Evolutionary conservation across 2,888 invertebrate genomes (phyloP).

Genomic region (Napeogenes inachia): DNA sequence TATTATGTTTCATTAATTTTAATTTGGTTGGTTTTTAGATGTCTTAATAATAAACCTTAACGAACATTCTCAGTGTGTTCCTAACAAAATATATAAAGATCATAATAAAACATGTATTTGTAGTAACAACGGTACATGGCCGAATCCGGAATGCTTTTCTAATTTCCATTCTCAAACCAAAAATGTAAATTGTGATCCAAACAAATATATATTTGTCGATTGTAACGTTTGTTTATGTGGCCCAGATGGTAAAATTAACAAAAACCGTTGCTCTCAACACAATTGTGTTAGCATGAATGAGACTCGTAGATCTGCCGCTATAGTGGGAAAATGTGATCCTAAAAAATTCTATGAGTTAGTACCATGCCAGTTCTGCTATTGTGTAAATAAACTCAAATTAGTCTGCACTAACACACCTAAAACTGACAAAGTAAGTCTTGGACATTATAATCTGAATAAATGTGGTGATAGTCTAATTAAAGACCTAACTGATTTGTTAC

Average conservation of each 20-base stretch:
- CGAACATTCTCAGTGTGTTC: conserved; percentile 34
- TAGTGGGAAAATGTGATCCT: conserved; percentile 45
- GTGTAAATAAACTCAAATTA: conserved; percentile 49
- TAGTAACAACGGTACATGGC: conserved; percentile 48
- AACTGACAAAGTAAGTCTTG: conserved; percentile 38
- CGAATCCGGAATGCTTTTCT: conserved; percentile 41
- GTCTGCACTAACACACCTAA: conserved; percentile 48
- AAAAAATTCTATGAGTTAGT: conserved; percentile 57
- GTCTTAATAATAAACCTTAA: not conserved
- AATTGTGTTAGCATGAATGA: conserved; percentile 33
- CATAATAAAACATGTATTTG: conserved; percentile 48
- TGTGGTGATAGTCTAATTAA: conserved; percentile 42
- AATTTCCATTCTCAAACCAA: conserved; percentile 15
- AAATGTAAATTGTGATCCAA: conserved; percentile 42
- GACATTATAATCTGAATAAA: conserved; percentile 44
- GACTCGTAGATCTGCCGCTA: conserved; percentile 27
- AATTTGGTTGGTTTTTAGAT: not conserved
- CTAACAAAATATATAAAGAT: conserved; percentile 43
- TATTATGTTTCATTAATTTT: not conserved
- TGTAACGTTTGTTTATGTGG: conserved; percentile 60
- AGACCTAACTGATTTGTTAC: conserved; percentile 21
- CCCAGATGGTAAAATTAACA: conserved; percentile 41
- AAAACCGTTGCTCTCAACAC: conserved; percentile 51
- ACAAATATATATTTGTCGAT: conserved; percentile 43
- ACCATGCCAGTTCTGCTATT: conserved; percentile 60